These are phyloP conservation scores for Australoheros facetus DNA, from an alignment of 2,797 vertebrate species.

Conservation along the genomic window DNA sequence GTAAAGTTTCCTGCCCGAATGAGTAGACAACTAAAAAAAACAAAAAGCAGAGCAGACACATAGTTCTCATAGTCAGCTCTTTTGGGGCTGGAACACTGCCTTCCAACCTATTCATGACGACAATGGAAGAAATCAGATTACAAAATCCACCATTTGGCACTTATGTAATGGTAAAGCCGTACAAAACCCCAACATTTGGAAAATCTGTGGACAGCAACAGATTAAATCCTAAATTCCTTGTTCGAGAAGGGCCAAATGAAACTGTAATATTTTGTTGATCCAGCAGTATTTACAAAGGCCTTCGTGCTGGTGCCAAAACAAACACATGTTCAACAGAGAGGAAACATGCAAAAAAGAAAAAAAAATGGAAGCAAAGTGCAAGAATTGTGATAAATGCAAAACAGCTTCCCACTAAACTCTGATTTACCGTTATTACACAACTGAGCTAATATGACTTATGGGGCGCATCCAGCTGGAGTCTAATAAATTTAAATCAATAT, in stretches of 20 bases:
- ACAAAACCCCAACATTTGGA: conserved; percentile 10
- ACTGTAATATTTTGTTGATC: conserved; percentile 30
- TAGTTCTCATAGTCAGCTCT: neutral
- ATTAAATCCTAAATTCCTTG: conserved; percentile 45
- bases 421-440: neutral
- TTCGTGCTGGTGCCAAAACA: conserved; percentile 20
- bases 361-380: neutral
- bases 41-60: neutral
- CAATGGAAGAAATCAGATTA: conserved; percentile 40
- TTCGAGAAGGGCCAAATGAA: neutral
- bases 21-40: neutral
- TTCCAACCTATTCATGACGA: conserved; percentile 10
- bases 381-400: neutral
- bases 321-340: neutral
- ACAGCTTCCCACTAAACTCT: neutral
- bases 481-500: neutral
- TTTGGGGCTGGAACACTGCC: neutral
- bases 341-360: neutral
- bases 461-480: neutral
- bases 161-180: conserved; percentile 50
- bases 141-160: conserved; percentile 5
- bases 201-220: conserved; percentile 18
- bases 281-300: neutral
- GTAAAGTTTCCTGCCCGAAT: neutral
- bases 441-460: neutral